Percentiles rank a stretch among this genome's conserved stretches.
Evolutionary conservation across 2,888 invertebrate species (phyloP).

Genomic region (Exocentrus adspersus): DNA sequence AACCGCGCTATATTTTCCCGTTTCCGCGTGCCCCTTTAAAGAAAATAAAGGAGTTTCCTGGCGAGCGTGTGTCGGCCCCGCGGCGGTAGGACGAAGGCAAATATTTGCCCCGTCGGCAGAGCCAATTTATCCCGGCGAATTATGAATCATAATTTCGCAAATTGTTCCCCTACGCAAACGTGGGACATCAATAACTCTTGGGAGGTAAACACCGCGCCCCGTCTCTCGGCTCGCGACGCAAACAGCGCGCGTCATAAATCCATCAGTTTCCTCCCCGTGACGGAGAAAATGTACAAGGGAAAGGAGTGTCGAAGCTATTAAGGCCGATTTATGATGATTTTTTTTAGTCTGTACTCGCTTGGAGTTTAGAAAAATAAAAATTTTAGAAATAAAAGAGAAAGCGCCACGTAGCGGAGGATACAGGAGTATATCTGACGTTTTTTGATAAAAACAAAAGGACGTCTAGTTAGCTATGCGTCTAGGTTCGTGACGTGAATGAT

Average conservation of each 20-base stretch:
- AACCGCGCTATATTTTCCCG: no score
- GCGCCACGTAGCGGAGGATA: no score
- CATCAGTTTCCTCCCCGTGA: no score
- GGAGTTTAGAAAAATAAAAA: neutral
- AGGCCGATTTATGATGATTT: neutral
- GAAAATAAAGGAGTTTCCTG: slow-evolving; percentile 32
- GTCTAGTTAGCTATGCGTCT: no score
- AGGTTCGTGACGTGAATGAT: no score
- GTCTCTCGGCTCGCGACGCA: neutral
- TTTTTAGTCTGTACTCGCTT: neutral
- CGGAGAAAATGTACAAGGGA: neutral
- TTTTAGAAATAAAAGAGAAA: neutral
- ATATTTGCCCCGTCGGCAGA: slow-evolving; percentile 32
- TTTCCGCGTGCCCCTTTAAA: slow-evolving; percentile 1
- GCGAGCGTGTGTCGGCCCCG: no score
- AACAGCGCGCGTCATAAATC: neutral
- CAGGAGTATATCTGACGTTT: no score
- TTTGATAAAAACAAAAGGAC: neutral
- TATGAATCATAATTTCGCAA: slow-evolving; percentile 49
- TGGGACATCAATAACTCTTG: slow-evolving; percentile 22
- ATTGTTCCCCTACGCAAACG: slow-evolving; percentile 42
- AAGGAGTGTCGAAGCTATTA: neutral
- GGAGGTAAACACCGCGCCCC: slow-evolving; percentile 23
- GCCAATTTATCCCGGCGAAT: slow-evolving; percentile 37
- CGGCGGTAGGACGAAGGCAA: slow-evolving; percentile 31